Conservation (phyloP, 1,140 invertebrate species). For the Drosophila tani region DNA sequence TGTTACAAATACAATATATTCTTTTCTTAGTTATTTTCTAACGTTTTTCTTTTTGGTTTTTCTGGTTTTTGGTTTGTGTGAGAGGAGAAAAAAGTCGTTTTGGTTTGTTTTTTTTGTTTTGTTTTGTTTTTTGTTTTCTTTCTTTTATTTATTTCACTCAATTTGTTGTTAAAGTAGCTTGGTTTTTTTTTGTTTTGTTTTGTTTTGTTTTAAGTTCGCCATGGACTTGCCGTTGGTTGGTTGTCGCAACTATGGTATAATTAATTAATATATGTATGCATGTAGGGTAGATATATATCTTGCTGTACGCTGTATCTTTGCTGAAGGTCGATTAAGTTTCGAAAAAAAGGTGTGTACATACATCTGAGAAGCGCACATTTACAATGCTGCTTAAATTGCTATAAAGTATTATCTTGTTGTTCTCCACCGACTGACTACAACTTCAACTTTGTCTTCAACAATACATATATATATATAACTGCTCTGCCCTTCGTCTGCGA, state of each 20-base stretch:
- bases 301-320: conserved; percentile 27
- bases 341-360: conserved; percentile 72
- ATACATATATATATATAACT: conserved; percentile 32
- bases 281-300: conserved; percentile 43
- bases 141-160: conserved; percentile 80
- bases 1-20: conserved; percentile 53
- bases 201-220: conserved; percentile 56
- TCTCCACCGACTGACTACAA: conserved; percentile 8
- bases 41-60: neutral
- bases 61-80: conserved; percentile 15
- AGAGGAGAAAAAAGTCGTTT: conserved; percentile 73
- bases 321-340: conserved; percentile 57
- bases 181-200: conserved; percentile 21
- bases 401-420: conserved; percentile 68
- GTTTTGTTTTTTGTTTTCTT: conserved; percentile 44
- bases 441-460: conserved; percentile 54
- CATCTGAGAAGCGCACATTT: conserved; percentile 77
- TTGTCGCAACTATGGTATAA: conserved; percentile 66
- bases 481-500: conserved; percentile 1
- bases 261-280: conserved; percentile 52
- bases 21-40: conserved; percentile 15
- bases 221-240: conserved; percentile 70
- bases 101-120: conserved; percentile 29
- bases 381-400: conserved; percentile 81
- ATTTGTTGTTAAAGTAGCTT: conserved; percentile 77